These are phyloP conservation scores for Thinocorus orbignyianus DNA, from an alignment of 2,113 vertebrate genomes.

Conservation along the genomic window DNA sequence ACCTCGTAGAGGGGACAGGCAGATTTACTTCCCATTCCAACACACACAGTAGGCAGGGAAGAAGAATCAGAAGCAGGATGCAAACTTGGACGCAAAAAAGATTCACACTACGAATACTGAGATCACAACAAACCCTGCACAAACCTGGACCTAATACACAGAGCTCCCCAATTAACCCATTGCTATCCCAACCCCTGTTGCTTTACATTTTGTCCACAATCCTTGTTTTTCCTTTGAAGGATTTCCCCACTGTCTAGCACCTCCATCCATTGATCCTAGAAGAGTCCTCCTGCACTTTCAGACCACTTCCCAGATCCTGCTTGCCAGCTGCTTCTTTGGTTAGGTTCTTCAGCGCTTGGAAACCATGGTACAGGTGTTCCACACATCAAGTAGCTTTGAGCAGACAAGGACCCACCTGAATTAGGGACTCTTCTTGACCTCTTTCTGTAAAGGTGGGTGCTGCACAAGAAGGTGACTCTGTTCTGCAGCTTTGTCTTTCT, in stretches of 20 bases:
- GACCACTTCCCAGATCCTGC: neutral
- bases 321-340: neutral
- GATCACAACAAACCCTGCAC: neutral
- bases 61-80: neutral
- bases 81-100: neutral
- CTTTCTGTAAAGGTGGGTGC: neutral
- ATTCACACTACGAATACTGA: neutral
- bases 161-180: neutral
- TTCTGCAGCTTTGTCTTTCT: neutral
- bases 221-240: neutral
- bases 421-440: neutral
- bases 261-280: neutral
- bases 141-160: neutral
- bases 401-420: neutral
- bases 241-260: neutral
- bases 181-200: neutral
- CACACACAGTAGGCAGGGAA: neutral
- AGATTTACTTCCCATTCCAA: neutral
- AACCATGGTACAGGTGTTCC: neutral
- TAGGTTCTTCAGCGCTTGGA: neutral
- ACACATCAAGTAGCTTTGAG: neutral
- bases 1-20: neutral
- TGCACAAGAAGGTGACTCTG: neutral
- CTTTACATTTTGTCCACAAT: neutral
- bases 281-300: neutral